Evolutionary conservation across 2,888 invertebrate genomes (phyloP), one percentile per base, ranked within the genome.

Genomic region (Drosophila testacea): DNA sequence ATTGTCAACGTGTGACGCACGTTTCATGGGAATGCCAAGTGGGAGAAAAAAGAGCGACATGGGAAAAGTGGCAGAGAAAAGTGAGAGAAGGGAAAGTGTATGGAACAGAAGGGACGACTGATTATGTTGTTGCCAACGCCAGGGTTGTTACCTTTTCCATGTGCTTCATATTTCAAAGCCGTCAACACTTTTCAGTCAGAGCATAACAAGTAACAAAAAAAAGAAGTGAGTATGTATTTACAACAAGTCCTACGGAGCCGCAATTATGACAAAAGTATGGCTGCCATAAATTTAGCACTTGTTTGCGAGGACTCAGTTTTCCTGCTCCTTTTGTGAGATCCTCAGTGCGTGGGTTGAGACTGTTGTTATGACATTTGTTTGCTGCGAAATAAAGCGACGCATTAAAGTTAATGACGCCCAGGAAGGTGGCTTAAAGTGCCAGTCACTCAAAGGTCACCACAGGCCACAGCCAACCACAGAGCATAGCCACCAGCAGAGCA

Each of bases 391-490:
- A 85, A 85, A 84, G 85, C 88, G 82, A 55, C 73, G 76, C 87
- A 89, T 84, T 89, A 86, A 86, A 86, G 87, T 86, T 86, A 86
- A 86, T 89, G 85, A 89, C 80, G 84, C 78, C 82, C 88, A 77
- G 87, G 81, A 87, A 83, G 84, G 79, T 83, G 83, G 74, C 83
- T 88, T 88, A 83, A 84, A 83, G 81, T 84, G 87, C 74, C 81
- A 83, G 79, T 86, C 83, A 83, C 84, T 77, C 86, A 76, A 73
- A 61, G 65, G 62, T 54, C 63, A 32, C 67, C 62, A 28, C 62
- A 62, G 50, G 50, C 57, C 63, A n/a, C 36, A 54, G 56, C 48
- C 81, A 73, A 63, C 81, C 84, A 36, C 83, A 83, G 68, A 55
- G 55, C 76, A 56, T 13, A 51, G 42, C 54, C 63, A 77, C 64